Evolutionary conservation across 2,888 invertebrate genomes (phyloP).

Genomic region (Deladenus siricidicola): DNA sequence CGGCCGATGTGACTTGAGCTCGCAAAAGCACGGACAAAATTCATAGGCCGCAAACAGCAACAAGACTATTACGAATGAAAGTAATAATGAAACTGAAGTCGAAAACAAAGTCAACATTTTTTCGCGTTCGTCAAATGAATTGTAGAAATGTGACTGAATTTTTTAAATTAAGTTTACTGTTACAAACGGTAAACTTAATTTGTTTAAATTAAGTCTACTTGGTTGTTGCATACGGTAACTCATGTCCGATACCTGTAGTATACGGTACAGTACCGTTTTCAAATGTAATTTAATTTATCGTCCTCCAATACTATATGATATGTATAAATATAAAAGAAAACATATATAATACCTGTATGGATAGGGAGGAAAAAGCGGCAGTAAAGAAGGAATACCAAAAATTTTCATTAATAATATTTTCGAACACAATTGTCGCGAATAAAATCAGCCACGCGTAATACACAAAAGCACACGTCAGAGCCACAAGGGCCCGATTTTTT

Average conservation of each 20-base stretch:
- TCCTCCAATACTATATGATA: too few species aligned
- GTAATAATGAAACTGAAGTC: constrained; percentile 24
- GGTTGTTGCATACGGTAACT: too few species aligned
- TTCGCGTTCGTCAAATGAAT: constrained; percentile 19
- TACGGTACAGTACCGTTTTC: too few species aligned
- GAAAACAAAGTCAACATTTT: constrained; percentile 21
- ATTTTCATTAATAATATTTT: constrained; percentile 23
- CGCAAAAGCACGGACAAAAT: background rate
- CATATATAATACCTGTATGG: constrained; percentile 33
- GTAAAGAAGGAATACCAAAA: constrained; percentile 41
- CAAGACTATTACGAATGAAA: background rate
- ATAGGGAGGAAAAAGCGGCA: constrained; percentile 37
- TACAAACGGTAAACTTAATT: too few species aligned
- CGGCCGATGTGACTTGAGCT: too few species aligned
- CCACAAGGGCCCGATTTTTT: background rate
- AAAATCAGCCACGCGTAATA: constrained; percentile 16
- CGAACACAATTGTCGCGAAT: constrained; percentile 18
- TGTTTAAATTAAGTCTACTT: background rate
- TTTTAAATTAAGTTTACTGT: too few species aligned
- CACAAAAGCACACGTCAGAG: background rate
- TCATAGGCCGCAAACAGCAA: background rate
- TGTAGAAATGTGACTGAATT: constrained; percentile 9
- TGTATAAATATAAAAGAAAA: background rate
- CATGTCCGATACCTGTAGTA: too few species aligned
- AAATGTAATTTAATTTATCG: too few species aligned